Evolutionary conservation across 2,888 invertebrate species (phyloP), one percentile per base, ranked within the genome.

Genomic region (Diaphora mendica): DNA sequence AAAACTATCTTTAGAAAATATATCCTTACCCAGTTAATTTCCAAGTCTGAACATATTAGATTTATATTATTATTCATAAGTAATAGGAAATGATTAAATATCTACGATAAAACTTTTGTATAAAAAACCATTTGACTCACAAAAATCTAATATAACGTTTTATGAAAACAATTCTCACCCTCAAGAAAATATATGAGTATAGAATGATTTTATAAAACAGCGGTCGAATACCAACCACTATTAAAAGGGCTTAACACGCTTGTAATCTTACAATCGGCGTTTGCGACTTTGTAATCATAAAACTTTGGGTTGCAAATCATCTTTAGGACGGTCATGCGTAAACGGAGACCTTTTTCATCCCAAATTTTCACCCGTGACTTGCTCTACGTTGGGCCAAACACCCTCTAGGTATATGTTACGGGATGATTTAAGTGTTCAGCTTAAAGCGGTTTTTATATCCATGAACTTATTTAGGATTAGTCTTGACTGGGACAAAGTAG

Each of bases 321-420:
- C 78, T 71, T 76, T 74, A 70, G 73, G 67, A 55, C 72, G 74
- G 77, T 77, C 77, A 78, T 78, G 84, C 86, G 82, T 79, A 76
- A 77, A 74, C 64, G 39, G 74, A 70, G 77, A 77, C 82, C 84
- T 79, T 84, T 83, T 82, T 75, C 79, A 55, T 73, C 77, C 82
- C 83, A 73, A 85, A 84, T 80, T 85, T 84, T 78, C 79, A 77
- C 78, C 79, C 79, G 75, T 84, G 80, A 82, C 84, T 85, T 80
- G 82, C 79, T 82, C 55, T 67, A 79, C 26, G 71, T 59, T 77
- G 67, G 76, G 65, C 59, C 68, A 77, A 77, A 85, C 76, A 68
- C 48, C 75, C 42, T 64, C 64, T 70, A 68, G 67, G 42, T 77
- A 70, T 71, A 64, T 68, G 72, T 77, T 76, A 72, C 48, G 35